A percentile compares a stretch with the other conserved stretches of the same genome.
These are phyloP conservation scores for Bathynomus jamesi DNA, from an alignment of 1,140 invertebrate genomes.

Conservation along the genomic window DNA sequence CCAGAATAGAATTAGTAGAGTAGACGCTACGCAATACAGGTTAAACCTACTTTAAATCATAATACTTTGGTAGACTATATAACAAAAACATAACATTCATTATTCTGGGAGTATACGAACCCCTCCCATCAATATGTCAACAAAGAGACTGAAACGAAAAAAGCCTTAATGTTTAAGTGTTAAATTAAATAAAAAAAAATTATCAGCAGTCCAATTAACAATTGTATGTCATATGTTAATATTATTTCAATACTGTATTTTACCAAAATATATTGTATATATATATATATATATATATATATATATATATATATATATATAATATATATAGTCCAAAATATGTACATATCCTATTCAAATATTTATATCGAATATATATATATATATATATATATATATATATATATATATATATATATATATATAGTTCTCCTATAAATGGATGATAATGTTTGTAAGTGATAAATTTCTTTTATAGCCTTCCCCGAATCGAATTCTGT, in stretches of 20 bases:
- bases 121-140: too few relatives aligned
- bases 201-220: too few relatives aligned
- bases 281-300: constrained; percentile 3
- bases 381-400: not conserved
- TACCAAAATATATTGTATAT: too few relatives aligned
- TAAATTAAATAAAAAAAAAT: too few relatives aligned
- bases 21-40: too few relatives aligned
- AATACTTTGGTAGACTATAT: too few relatives aligned
- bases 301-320: not conserved
- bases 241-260: not conserved
- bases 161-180: too few relatives aligned
- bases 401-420: constrained; percentile 3
- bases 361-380: not conserved
- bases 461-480: not conserved
- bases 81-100: too few relatives aligned
- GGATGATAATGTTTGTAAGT: not conserved
- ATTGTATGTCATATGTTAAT: not conserved
- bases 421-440: not conserved
- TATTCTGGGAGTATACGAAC: too few relatives aligned
- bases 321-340: not conserved
- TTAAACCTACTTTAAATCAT: too few relatives aligned
- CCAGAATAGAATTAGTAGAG: too few relatives aligned
- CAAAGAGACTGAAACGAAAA: too few relatives aligned
- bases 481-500: not conserved
- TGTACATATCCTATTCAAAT: not conserved